Conservation (phyloP, 2,888 invertebrate species). For the Maniola hyperantus region DNA sequence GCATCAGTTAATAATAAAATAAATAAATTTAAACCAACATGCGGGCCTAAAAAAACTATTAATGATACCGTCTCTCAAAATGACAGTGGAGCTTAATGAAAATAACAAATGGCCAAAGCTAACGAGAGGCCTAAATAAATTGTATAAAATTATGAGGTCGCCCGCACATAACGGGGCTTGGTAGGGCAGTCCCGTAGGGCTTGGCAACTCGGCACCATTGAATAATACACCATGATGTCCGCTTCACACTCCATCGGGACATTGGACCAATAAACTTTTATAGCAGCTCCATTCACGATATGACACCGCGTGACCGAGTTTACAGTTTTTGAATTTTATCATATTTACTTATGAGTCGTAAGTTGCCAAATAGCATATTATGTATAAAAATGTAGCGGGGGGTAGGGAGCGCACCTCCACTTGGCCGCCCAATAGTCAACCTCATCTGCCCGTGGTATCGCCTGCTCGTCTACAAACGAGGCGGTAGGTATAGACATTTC, state of each 20-base stretch:
- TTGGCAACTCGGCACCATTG: slow-evolving; percentile 22
- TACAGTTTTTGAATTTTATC: background rate
- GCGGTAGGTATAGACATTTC: no score
- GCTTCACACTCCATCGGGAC: slow-evolving; percentile 35
- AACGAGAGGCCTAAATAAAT: slow-evolving; percentile 23
- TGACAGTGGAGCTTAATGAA: slow-evolving; percentile 5
- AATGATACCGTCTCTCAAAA: background rate
- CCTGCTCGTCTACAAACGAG: no score
- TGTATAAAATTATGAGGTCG: slow-evolving; percentile 34
- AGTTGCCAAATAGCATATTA: background rate
- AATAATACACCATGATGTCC: slow-evolving; percentile 36
- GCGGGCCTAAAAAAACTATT: background rate
- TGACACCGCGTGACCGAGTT: slow-evolving; percentile 1
- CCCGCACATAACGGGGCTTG: slow-evolving; percentile 35
- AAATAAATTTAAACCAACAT: background rate
- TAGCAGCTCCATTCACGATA: slow-evolving; percentile 29
- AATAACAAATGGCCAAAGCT: slow-evolving; percentile 8
- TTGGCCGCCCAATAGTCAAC: no score
- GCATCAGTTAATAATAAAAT: background rate
- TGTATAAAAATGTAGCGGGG: background rate
- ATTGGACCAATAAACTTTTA: slow-evolving; percentile 34
- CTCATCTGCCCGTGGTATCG: no score
- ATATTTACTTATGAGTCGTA: background rate
- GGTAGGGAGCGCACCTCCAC: no score
- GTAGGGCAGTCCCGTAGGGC: slow-evolving; percentile 36